phyloP scores from a whole-genome alignment of 1,140 invertebrate species.

The Ladona fulva region DNA sequence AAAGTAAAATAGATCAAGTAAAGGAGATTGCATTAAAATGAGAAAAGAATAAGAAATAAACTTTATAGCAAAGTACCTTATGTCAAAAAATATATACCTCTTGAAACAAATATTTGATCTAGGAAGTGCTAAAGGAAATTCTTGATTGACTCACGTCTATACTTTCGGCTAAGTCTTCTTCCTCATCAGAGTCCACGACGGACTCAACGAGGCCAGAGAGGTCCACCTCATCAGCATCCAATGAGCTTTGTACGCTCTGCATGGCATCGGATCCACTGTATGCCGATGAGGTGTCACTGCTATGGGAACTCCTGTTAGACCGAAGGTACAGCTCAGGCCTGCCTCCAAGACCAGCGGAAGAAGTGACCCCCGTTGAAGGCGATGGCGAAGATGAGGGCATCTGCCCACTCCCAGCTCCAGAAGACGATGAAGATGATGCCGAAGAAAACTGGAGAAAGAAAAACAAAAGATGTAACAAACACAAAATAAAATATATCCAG shows the following conservation, averaged over 20 bases:
- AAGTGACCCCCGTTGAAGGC: not conserved
- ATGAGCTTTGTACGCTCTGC: slow-evolving; percentile 77
- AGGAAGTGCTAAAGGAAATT: no score
- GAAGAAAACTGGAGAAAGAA: not conserved
- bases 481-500: no score
- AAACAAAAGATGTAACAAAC: not conserved
- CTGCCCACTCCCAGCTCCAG: not conserved
- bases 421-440: not conserved
- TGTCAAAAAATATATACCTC: no score
- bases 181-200: slow-evolving; percentile 87
- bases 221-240: slow-evolving; percentile 76
- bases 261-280: slow-evolving; percentile 94
- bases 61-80: no score
- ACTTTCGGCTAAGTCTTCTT: slow-evolving; percentile 82
- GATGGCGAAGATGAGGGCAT: not conserved
- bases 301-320: slow-evolving; percentile 75
- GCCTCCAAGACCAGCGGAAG: slow-evolving; percentile 9
- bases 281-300: slow-evolving; percentile 88
- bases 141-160: slow-evolving; percentile 60
- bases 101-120: no score
- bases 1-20: no score
- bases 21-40: no score
- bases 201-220: slow-evolving; percentile 87
- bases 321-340: slow-evolving; percentile 56
- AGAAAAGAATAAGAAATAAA: no score